These are phyloP conservation scores for Petrolisthes cinctipes DNA, from an alignment of 2,888 invertebrate genomes.

Conservation along the genomic window DNA sequence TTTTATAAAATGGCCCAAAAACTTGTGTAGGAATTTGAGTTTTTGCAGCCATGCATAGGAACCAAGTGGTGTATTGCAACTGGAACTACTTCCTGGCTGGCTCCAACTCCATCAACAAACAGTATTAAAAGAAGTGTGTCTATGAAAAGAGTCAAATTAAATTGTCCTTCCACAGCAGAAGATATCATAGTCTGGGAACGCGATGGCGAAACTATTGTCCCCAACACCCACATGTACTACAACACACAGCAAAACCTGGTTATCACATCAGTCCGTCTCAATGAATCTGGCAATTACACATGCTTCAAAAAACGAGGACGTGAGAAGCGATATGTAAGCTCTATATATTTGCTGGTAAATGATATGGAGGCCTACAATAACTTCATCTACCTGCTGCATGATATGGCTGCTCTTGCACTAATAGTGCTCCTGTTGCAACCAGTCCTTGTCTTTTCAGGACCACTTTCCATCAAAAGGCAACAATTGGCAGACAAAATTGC, in stretches of 20 bases:
- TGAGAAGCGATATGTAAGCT: neutral
- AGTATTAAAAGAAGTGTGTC: neutral
- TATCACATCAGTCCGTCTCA: neutral
- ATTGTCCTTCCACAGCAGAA: neutral
- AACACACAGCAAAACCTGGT: neutral
- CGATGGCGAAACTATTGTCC: neutral
- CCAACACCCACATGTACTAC: neutral
- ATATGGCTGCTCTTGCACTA: neutral
- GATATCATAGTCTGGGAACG: neutral
- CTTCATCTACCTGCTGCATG: neutral
- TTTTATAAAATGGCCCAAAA: neutral
- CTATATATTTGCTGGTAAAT: neutral
- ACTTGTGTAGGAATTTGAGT: neutral
- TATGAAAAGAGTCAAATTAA: neutral
- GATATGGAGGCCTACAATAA: neutral
- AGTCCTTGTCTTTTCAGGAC: neutral
- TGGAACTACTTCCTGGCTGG: neutral
- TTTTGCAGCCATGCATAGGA: neutral
- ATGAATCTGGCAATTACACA: neutral
- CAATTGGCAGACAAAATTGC: neutral
- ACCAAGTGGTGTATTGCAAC: neutral
- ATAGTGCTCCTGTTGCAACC: neutral
- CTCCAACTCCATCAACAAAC: neutral
- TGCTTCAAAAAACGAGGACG: neutral
- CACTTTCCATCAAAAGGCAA: neutral